These are phyloP conservation scores for Erebia epiphron DNA, from an alignment of 2,888 invertebrate genomes.

Conservation along the genomic window DNA sequence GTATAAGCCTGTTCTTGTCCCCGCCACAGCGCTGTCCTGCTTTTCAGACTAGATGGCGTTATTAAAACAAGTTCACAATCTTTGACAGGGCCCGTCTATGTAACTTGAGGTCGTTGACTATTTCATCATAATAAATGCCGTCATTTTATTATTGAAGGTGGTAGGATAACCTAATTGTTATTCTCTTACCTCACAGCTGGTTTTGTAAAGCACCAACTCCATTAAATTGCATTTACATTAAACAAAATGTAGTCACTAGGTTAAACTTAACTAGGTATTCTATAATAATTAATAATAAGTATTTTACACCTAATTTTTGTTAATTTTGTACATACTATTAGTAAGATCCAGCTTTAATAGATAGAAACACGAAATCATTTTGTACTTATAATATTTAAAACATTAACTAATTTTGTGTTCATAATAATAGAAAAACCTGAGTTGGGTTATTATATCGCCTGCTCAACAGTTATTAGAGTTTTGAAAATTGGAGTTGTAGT, in stretches of 20 bases:
- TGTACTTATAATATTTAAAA: neutral
- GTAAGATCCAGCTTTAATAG: constrained; percentile 70
- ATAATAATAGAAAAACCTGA: neutral
- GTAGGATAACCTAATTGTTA: no score
- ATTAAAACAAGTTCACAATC: no score
- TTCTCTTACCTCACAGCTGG: no score
- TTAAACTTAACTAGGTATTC: neutral
- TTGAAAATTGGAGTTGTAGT: no score
- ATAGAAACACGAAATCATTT: constrained; percentile 41
- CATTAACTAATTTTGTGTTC: neutral
- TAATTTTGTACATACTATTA: constrained; percentile 45
- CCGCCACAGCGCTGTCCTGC: no score
- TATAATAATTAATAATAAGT: neutral
- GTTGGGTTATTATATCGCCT: neutral
- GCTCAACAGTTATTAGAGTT: neutral
- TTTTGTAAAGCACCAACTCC: no score
- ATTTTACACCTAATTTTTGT: neutral
- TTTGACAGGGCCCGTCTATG: no score
- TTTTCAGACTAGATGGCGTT: no score
- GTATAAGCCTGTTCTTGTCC: no score
- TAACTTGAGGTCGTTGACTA: no score
- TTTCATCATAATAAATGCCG: no score
- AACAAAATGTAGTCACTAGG: constrained; percentile 25
- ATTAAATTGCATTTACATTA: constrained; percentile 10
- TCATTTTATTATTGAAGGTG: no score